Conservation (phyloP, 2,113 vertebrate species). For the Protobothrops flavoviridis region DNA sequence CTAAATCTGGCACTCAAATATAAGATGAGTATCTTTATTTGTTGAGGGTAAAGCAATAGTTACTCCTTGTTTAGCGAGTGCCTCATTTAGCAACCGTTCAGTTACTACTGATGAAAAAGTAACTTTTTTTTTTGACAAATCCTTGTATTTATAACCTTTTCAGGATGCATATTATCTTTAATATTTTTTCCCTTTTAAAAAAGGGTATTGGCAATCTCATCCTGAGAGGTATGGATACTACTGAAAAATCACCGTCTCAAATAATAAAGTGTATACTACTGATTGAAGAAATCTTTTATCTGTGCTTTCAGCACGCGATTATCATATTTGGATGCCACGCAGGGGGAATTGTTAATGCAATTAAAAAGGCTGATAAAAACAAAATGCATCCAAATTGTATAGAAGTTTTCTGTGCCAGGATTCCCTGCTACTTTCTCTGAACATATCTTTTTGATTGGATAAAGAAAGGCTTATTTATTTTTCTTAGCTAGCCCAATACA, state of each 20-base stretch:
- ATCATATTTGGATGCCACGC: background rate
- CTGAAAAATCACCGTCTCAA: background rate
- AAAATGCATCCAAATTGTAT: background rate
- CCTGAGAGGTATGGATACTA: background rate
- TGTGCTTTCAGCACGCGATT: background rate
- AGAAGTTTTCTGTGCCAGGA: background rate
- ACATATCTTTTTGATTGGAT: background rate
- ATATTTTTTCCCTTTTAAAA: background rate
- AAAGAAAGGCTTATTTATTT: background rate
- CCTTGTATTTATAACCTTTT: background rate
- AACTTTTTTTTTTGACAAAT: background rate
- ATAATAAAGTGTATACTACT: background rate
- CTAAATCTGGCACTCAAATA: background rate
- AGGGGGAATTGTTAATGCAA: background rate
- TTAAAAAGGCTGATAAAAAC: background rate
- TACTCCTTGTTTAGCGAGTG: background rate
- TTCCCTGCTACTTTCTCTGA: background rate
- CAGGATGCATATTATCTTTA: background rate
- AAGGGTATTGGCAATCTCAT: background rate
- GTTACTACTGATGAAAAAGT: background rate
- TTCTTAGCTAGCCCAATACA: background rate
- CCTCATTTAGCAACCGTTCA: background rate
- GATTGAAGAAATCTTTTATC: background rate
- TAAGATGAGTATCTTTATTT: background rate
- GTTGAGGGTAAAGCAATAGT: too few relatives aligned